Conservation (phyloP, 1,140 invertebrate species). For the Cotesia vestalis region DNA sequence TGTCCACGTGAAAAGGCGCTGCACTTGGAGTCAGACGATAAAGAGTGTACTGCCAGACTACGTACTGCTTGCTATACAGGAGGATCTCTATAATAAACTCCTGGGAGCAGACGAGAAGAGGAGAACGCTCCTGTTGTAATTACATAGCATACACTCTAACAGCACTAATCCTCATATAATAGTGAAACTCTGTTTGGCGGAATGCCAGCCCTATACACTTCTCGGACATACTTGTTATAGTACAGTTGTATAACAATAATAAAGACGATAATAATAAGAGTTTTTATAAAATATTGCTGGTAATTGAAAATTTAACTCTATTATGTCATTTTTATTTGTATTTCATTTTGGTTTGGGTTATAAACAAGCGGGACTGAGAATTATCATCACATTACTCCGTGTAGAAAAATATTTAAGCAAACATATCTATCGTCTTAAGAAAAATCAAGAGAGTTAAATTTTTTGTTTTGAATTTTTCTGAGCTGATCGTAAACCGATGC, state of each 20-base stretch:
- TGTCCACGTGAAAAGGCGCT: not conserved
- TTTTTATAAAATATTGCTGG: no score
- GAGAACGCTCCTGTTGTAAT: constrained; percentile 39
- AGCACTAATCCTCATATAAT: constrained; percentile 50
- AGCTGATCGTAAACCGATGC: no score
- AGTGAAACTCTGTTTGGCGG: constrained; percentile 45
- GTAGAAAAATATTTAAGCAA: no score
- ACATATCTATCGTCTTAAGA: no score
- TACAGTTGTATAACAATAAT: not conserved
- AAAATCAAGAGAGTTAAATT: not conserved
- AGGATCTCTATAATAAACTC: constrained; percentile 40
- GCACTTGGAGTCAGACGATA: constrained; percentile 37
- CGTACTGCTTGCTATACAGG: not conserved
- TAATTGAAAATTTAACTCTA: not conserved
- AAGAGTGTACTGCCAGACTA: constrained; percentile 44
- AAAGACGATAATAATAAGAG: not conserved
- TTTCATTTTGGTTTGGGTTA: not conserved
- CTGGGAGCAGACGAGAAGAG: constrained; percentile 20
- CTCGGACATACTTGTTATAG: not conserved
- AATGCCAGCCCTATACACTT: constrained; percentile 41
- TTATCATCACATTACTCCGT: constrained; percentile 1
- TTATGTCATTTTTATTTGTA: not conserved
- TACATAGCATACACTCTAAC: constrained; percentile 37
- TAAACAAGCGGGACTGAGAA: constrained; percentile 1
- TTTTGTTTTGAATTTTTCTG: not conserved